Conservation (phyloP, 2,113 vertebrate species). For the Eretmochelys imbricata region DNA sequence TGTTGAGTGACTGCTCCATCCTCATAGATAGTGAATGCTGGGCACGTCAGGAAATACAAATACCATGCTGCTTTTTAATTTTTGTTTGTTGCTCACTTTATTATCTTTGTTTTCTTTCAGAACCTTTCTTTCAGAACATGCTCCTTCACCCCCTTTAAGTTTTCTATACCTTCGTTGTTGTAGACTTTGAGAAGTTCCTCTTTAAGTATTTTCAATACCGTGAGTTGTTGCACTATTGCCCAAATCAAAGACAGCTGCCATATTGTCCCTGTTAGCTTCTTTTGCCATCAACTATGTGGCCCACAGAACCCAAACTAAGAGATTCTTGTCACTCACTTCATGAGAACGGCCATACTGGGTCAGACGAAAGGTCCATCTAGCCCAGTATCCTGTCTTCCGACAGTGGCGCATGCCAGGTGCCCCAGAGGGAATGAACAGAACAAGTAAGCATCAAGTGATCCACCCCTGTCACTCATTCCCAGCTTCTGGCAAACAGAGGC, state of each 20-base stretch:
- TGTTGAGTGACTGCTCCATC: background rate
- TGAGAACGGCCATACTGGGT: too few relatives aligned
- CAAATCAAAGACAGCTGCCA: background rate
- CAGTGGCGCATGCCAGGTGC: too few relatives aligned
- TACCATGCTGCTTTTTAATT: background rate
- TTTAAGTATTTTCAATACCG: background rate
- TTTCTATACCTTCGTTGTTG: background rate
- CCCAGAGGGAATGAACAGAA: too few relatives aligned
- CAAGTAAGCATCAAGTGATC: too few relatives aligned
- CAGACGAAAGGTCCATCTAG: too few relatives aligned
- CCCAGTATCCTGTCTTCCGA: too few relatives aligned
- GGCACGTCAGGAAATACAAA: background rate
- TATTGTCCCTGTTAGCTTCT: background rate
- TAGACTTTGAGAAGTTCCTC: background rate
- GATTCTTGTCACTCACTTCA: background rate
- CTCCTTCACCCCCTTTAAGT: background rate
- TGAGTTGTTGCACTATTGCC: background rate
- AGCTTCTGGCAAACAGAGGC: too few relatives aligned
- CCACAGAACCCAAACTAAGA: background rate
- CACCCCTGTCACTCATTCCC: too few relatives aligned
- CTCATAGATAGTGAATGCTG: background rate
- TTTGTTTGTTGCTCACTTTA: background rate
- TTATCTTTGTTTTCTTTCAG: background rate
- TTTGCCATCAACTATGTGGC: background rate
- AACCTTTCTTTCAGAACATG: background rate